Percentiles rank a stretch among this genome's conserved stretches.
Evolutionary conservation across 1,140 invertebrate genomes (phyloP).

Genomic region (Ips nitidus): DNA sequence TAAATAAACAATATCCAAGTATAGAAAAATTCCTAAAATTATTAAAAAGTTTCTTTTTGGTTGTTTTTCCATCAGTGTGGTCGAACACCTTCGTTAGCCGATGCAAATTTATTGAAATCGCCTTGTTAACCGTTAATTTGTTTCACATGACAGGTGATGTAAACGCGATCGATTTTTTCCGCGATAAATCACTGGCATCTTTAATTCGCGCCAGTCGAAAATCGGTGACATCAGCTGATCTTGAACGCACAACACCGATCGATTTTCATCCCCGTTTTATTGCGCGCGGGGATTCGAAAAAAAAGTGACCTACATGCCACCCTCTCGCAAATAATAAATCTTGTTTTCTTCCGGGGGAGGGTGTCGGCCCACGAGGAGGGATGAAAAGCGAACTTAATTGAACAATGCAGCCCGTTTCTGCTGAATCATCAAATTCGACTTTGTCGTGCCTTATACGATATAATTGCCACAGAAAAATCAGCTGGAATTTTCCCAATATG

Average conservation of each 20-base stretch:
- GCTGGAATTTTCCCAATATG: too few species aligned
- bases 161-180: too few species aligned
- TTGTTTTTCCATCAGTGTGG: too few species aligned
- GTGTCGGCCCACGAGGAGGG: slow-evolving; percentile 25
- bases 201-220: too few species aligned
- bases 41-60: too few species aligned
- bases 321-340: slow-evolving; percentile 29
- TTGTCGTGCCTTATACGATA: slow-evolving; percentile 21
- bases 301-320: slow-evolving; percentile 26
- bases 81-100: too few species aligned
- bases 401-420: slow-evolving; percentile 21
- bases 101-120: too few species aligned
- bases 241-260: background rate
- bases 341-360: slow-evolving; percentile 26
- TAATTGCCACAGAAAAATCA: slow-evolving; percentile 15
- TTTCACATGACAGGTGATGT: too few species aligned
- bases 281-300: background rate
- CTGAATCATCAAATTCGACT: slow-evolving; percentile 32
- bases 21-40: too few species aligned
- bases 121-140: too few species aligned
- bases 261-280: background rate
- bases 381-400: slow-evolving; percentile 25
- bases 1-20: too few species aligned
- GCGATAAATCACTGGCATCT: too few species aligned
- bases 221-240: background rate